A percentile compares a stretch with the other conserved stretches of the same genome.
These are phyloP conservation scores for Pluvianellus socialis DNA, from an alignment of 2,113 vertebrate genomes.

Conservation along the genomic window DNA sequence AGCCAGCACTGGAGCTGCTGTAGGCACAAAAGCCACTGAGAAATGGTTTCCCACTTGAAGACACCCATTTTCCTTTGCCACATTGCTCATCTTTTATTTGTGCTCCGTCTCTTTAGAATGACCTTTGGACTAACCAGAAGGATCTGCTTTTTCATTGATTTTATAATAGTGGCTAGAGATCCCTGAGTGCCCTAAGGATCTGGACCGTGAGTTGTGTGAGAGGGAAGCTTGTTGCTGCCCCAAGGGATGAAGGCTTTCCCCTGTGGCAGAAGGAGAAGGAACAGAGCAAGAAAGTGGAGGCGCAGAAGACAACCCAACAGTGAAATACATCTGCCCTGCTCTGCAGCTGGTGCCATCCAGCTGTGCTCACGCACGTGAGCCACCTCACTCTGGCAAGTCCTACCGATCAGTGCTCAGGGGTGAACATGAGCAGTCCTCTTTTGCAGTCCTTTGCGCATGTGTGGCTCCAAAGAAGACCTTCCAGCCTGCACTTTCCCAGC, in stretches of 20 bases:
- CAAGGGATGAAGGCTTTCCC: neutral
- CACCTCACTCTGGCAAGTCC: neutral
- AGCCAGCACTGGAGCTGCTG: neutral
- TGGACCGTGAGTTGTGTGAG: fast-evolving
- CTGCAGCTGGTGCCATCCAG: neutral
- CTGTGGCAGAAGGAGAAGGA: fast-evolving
- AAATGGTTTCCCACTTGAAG: neutral
- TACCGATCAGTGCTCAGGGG: fast-evolving
- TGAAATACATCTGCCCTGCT: neutral
- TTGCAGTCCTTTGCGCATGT: neutral
- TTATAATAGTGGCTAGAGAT: neutral
- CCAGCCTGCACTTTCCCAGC: neutral
- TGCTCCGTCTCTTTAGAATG: neutral
- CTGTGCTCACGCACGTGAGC: neutral
- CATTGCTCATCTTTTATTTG: neutral
- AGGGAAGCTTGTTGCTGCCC: neutral
- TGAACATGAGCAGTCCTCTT: neutral
- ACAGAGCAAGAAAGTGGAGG: neutral
- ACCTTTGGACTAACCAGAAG: neutral
- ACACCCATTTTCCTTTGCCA: neutral
- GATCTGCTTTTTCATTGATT: neutral
- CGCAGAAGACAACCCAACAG: neutral
- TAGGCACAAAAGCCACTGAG: neutral
- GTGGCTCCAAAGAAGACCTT: neutral
- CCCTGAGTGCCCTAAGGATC: neutral